phyloP scores from a whole-genome alignment of 1,140 invertebrate species.

The Zaprionus inermis region DNA sequence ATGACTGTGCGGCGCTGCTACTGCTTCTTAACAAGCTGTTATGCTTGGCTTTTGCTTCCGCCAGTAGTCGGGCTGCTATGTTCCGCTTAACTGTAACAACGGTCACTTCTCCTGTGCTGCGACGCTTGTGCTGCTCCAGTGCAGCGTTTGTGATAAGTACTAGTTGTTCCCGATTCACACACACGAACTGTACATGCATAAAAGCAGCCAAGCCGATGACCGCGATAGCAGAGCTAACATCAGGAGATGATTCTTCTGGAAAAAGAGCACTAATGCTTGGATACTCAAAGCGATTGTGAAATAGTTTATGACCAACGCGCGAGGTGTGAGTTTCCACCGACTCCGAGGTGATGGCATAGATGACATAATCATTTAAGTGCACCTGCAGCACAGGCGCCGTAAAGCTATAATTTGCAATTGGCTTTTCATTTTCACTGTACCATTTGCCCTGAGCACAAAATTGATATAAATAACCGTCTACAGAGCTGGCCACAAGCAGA shows the following conservation, averaged over 20 bases:
- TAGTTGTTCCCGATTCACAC: conserved; percentile 87
- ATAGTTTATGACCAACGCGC: conserved; percentile 87
- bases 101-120: conserved; percentile 66
- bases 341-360: conserved; percentile 91
- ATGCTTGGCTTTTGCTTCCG: conserved; percentile 80
- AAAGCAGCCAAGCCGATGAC: conserved; percentile 90
- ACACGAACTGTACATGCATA: conserved; percentile 88
- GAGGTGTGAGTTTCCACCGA: conserved; percentile 92
- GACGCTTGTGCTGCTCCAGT: conserved; percentile 63
- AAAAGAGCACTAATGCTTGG: conserved; percentile 68
- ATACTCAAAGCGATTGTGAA: conserved; percentile 81
- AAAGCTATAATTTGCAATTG: conserved; percentile 87
- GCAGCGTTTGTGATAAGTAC: conserved; percentile 86
- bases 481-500: conserved; percentile 73
- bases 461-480: conserved; percentile 81
- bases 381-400: conserved; percentile 89
- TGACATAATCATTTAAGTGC: conserved; percentile 88
- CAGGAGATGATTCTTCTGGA: conserved; percentile 85
- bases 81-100: conserved; percentile 65
- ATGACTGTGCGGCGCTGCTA: conserved; percentile 53
- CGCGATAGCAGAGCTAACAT: conserved; percentile 88
- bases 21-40: conserved; percentile 71
- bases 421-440: conserved; percentile 82
- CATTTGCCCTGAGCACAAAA: conserved; percentile 82
- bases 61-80: conserved; percentile 72